These are phyloP conservation scores for Phocoena phocoena DNA, from an alignment of 2,113 vertebrate genomes.

Conservation along the genomic window DNA sequence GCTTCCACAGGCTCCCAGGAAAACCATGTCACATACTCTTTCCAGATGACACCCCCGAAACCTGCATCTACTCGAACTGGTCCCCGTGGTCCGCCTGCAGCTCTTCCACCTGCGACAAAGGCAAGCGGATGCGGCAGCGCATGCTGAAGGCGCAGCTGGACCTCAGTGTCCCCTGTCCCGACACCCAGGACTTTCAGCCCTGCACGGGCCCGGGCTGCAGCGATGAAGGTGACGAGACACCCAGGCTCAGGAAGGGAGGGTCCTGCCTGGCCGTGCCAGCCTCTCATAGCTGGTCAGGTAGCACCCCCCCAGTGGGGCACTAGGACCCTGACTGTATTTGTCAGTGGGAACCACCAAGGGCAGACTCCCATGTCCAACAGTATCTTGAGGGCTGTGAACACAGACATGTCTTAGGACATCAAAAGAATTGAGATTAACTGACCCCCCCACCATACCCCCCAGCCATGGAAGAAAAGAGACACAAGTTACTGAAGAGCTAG, in stretches of 20 bases:
- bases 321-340: background rate
- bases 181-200: slow-evolving; percentile 98
- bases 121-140: slow-evolving; percentile 97
- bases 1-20: background rate
- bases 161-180: slow-evolving; percentile 96
- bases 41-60: slow-evolving; percentile 97
- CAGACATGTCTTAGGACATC: background rate
- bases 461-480: background rate
- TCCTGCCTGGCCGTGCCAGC: accelerated
- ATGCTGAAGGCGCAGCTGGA: slow-evolving; percentile 99
- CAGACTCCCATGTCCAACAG: background rate
- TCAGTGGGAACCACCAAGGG: background rate
- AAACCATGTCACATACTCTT: slow-evolving; percentile 27
- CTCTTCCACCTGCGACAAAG: slow-evolving; percentile 98
- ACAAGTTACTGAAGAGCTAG: background rate
- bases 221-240: slow-evolving; percentile 89
- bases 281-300: background rate
- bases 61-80: slow-evolving; percentile 99
- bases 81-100: slow-evolving; percentile 99
- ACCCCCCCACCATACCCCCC: background rate
- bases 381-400: background rate
- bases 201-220: slow-evolving; percentile 99
- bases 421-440: background rate
- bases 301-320: background rate
- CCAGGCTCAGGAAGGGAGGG: background rate